These are phyloP conservation scores for Eupsilia transversa DNA, from an alignment of 2,888 invertebrate species.

Conservation along the genomic window DNA sequence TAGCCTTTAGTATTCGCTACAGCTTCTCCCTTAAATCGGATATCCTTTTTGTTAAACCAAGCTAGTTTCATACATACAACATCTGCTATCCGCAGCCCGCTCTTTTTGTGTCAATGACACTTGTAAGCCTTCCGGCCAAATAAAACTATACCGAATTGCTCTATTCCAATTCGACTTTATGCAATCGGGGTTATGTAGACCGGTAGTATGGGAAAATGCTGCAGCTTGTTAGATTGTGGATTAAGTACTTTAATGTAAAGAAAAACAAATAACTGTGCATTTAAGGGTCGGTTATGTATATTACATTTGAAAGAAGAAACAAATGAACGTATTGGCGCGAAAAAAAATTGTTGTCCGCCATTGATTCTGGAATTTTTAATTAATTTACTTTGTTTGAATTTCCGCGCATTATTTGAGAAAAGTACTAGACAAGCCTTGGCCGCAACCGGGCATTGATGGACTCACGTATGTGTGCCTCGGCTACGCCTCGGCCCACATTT, in stretches of 20 bases:
- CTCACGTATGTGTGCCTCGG: no score
- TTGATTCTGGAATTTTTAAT: no score
- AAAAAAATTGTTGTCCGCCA: neutral
- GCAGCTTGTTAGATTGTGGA: slow-evolving; percentile 5
- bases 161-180: slow-evolving; percentile 36
- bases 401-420: no score
- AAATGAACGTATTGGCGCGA: no score
- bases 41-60: slow-evolving; percentile 67
- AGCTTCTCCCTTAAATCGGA: slow-evolving; percentile 30
- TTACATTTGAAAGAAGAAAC: no score
- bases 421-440: no score
- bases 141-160: slow-evolving; percentile 48
- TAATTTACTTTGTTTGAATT: no score
- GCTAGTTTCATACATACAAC: slow-evolving; percentile 78
- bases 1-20: neutral
- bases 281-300: neutral
- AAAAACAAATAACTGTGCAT: neutral
- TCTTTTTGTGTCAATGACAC: slow-evolving; percentile 77
- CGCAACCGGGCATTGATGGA: no score
- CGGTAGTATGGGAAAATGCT: neutral
- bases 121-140: slow-evolving; percentile 75
- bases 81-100: slow-evolving; percentile 80
- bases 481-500: no score
- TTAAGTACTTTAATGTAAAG: neutral
- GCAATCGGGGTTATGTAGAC: slow-evolving; percentile 7